Percentiles rank a stretch among this genome's conserved stretches.
These are phyloP conservation scores for Ciconia stormi DNA, from an alignment of 2,113 vertebrate species.

Conservation along the genomic window DNA sequence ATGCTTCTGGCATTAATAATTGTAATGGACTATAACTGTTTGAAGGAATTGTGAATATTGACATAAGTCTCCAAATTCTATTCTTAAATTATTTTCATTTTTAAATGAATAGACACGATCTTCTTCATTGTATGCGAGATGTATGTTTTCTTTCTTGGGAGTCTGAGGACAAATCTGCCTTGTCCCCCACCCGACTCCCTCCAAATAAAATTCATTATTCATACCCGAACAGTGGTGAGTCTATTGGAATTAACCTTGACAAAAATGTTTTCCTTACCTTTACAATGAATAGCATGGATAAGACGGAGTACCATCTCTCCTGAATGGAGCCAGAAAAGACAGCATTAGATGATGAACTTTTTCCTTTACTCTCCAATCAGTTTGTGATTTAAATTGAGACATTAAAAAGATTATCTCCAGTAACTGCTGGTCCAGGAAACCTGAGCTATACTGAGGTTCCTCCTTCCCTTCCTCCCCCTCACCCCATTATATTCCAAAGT, in stretches of 20 bases:
- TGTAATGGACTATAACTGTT: constrained; percentile 34
- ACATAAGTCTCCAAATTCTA: constrained; percentile 52
- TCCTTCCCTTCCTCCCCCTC: constrained; percentile 12
- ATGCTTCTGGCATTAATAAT: constrained; percentile 22
- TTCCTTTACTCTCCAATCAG: constrained; percentile 19
- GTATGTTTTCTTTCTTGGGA: constrained; percentile 41
- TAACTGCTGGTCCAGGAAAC: constrained; percentile 39
- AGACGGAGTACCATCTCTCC: constrained; percentile 1
- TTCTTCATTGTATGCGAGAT: constrained; percentile 44
- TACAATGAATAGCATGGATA: constrained; percentile 28
- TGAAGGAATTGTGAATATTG: constrained; percentile 57
- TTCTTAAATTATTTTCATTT: constrained; percentile 34
- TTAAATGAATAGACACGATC: not conserved
- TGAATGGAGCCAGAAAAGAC: constrained; percentile 26
- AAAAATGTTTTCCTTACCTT: constrained; percentile 53
- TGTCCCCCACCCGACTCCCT: not conserved
- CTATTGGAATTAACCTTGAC: constrained; percentile 66
- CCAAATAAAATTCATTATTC: constrained; percentile 61
- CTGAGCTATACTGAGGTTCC: constrained; percentile 36
- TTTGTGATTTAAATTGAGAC: constrained; percentile 40
- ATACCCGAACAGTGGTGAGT: constrained; percentile 49
- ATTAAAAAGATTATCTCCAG: constrained; percentile 18
- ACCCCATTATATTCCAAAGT: constrained; percentile 51
- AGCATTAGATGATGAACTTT: constrained; percentile 51
- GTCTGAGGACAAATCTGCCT: constrained; percentile 41